Conservation (phyloP, 2,113 vertebrate genomes). For the Arvicanthis niloticus region DNA sequence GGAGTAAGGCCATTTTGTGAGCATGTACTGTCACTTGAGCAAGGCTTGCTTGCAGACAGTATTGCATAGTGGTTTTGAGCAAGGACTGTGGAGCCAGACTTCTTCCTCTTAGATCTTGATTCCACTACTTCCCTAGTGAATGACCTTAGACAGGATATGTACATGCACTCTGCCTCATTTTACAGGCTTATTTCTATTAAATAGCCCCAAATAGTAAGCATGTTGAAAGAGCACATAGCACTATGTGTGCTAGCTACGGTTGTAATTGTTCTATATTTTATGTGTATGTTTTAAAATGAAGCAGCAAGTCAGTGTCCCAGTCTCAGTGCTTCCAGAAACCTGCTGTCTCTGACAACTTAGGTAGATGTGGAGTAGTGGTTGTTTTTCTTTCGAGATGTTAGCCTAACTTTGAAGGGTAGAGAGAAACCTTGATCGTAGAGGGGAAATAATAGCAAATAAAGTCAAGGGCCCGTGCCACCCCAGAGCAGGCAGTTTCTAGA, state of each 20-base stretch:
- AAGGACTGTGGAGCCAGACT: background rate
- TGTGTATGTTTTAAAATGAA: background rate
- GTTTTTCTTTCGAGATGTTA: constrained; percentile 34
- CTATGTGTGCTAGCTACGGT: background rate
- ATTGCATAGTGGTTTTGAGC: background rate
- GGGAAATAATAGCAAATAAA: background rate
- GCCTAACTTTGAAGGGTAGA: background rate
- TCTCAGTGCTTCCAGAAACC: background rate
- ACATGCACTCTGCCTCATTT: background rate
- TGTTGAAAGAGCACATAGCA: background rate
- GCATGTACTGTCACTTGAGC: background rate
- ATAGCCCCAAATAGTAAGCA: constrained; percentile 1
- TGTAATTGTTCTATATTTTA: background rate
- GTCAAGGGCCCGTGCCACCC: background rate
- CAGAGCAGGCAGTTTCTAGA: background rate
- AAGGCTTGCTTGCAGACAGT: background rate
- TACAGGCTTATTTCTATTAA: background rate
- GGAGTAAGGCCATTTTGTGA: background rate
- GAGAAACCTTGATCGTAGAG: background rate
- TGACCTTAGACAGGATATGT: background rate
- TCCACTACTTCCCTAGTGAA: background rate
- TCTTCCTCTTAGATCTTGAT: background rate
- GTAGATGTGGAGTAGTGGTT: background rate
- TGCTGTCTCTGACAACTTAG: constrained; percentile 26
- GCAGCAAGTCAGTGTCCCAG: background rate